Evolutionary conservation across 2,113 vertebrate species (phyloP).

Genomic region (Cheirogaleus medius): DNA sequence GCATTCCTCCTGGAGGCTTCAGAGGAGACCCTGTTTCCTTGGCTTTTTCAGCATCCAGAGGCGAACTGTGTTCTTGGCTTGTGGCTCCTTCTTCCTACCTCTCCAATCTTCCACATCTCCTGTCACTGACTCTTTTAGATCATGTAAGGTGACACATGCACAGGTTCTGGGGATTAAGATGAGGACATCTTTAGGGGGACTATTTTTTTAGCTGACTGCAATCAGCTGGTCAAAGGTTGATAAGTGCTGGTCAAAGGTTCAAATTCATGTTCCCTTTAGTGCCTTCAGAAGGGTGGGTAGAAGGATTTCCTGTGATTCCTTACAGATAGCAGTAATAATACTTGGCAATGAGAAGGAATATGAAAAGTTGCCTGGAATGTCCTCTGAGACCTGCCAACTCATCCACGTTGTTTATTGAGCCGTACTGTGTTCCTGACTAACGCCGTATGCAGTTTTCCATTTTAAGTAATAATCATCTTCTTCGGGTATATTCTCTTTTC

Average conservation of each 20-base stretch:
- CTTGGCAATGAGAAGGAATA: neutral
- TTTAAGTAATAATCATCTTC: neutral
- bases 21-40: neutral
- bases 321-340: neutral
- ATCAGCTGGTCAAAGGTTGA: too few relatives aligned
- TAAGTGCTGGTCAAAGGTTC: neutral
- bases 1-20: too few relatives aligned
- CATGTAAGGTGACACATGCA: too few relatives aligned
- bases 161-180: neutral
- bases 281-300: neutral
- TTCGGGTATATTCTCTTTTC: neutral
- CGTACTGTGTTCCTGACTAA: neutral
- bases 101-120: rapidly evolving
- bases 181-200: neutral
- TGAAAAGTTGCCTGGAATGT: neutral
- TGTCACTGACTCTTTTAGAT: neutral
- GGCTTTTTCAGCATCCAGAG: neutral
- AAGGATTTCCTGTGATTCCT: neutral
- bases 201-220: neutral
- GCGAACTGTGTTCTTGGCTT: neutral
- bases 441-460: rapidly evolving
- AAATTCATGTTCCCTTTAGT: too few relatives aligned
- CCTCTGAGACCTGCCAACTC: neutral
- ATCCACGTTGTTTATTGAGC: neutral
- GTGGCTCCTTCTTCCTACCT: neutral